Conservation (phyloP, 1,140 invertebrate species). For the Steinernema khuongi region DNA sequence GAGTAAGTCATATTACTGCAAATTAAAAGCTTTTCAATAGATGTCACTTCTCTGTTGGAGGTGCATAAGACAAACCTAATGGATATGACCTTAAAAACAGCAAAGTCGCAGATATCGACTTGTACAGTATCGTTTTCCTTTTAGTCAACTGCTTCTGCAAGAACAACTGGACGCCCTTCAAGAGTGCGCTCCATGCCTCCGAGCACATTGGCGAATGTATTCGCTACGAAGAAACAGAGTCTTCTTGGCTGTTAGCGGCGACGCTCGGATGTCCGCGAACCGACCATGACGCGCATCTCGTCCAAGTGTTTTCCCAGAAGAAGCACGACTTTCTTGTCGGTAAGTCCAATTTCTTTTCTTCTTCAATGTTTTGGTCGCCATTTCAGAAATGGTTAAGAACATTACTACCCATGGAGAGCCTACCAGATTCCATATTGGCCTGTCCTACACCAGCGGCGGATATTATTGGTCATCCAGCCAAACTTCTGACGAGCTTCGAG, state of each 20-base stretch:
- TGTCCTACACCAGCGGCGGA: neutral
- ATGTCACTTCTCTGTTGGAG: neutral
- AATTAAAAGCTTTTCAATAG: neutral
- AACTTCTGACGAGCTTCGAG: neutral
- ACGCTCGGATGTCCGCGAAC: neutral
- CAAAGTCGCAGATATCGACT: no score
- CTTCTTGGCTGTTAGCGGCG: neutral
- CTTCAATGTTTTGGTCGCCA: neutral
- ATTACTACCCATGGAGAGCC: neutral
- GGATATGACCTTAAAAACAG: no score
- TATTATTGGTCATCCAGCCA: neutral
- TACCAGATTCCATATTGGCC: neutral
- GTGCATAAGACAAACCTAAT: no score
- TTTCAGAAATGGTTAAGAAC: neutral
- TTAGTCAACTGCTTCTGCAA: conserved; percentile 4
- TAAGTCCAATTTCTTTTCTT: neutral
- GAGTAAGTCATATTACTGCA: neutral
- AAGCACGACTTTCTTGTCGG: neutral
- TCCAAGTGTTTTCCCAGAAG: neutral
- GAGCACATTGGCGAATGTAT: neutral
- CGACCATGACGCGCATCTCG: neutral
- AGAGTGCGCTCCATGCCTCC: neutral
- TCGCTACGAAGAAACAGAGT: neutral
- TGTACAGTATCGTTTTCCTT: no score
- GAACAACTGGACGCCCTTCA: neutral